phyloP scores from a whole-genome alignment of 2,113 vertebrate species.

The Neolamprologus caudopunctatus region DNA sequence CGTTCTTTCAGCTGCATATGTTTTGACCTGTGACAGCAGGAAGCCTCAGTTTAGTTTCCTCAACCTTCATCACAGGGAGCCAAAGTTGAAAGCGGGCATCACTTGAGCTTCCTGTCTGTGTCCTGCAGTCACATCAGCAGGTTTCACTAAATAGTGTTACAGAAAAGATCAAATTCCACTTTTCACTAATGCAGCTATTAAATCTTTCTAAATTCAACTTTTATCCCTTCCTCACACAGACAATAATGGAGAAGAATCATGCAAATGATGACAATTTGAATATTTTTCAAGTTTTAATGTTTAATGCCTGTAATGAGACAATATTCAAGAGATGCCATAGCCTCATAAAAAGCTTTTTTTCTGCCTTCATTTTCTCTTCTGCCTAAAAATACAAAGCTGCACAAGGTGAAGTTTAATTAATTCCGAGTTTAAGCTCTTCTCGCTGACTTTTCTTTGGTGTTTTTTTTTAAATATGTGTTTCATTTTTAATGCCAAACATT shows the following conservation, averaged over 20 bases:
- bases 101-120: not conserved
- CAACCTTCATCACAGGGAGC: not conserved
- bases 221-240: not conserved
- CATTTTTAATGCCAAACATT: not conserved
- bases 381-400: not conserved
- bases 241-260: not conserved
- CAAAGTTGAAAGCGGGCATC: not conserved
- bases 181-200: not conserved
- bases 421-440: not conserved
- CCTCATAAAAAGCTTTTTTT: not conserved
- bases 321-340: not conserved
- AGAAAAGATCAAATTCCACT: not conserved
- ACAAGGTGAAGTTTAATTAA: not conserved
- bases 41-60: not conserved
- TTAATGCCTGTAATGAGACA: not conserved
- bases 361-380: not conserved
- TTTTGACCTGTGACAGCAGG: not conserved
- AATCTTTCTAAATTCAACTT: not conserved
- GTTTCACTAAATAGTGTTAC: not conserved
- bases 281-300: not conserved
- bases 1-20: not conserved
- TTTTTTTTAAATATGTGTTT: not conserved
- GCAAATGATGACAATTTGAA: not conserved
- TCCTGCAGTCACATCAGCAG: rapidly evolving
- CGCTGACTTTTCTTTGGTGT: not conserved